Conservation (phyloP, 2,113 vertebrate species). For the Thalassoma bifasciatum region DNA sequence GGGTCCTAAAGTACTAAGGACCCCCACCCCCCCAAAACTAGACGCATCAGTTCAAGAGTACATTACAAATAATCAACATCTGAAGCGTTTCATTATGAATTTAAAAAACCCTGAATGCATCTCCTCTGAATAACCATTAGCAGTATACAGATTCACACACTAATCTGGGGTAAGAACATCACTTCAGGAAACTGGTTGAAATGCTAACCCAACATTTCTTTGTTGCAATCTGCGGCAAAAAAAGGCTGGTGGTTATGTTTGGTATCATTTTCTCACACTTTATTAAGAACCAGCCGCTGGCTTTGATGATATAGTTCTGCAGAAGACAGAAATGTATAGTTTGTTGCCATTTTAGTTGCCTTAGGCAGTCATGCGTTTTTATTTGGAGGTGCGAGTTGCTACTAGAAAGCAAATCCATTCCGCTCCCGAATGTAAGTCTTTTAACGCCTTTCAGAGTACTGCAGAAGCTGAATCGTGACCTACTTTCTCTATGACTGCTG, state of each 20-base stretch:
- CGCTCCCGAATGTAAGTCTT: background rate
- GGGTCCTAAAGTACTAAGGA: background rate
- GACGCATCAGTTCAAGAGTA: background rate
- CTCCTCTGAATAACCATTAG: too few relatives aligned
- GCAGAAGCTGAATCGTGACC: too few relatives aligned
- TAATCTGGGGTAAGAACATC: background rate
- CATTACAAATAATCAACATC: too few relatives aligned
- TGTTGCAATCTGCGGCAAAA: background rate
- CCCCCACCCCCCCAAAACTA: too few relatives aligned
- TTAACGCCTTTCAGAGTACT: too few relatives aligned
- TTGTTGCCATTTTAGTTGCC: background rate
- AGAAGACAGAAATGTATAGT: background rate
- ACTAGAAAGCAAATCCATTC: background rate
- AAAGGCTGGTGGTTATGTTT: background rate
- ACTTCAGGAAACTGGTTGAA: background rate
- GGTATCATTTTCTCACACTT: slow-evolving; percentile 22
- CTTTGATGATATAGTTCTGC: slow-evolving; percentile 19
- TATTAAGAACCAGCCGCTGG: slow-evolving; percentile 19
- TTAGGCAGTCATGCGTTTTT: background rate
- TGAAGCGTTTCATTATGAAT: background rate
- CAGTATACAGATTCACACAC: slow-evolving; percentile 1
- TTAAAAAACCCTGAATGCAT: background rate
- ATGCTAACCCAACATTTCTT: background rate
- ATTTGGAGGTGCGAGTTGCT: slow-evolving; percentile 2
- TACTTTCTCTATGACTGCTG: too few relatives aligned